Evolutionary conservation across 1,140 invertebrate genomes (phyloP).

Genomic region (Tachypleus tridentatus): DNA sequence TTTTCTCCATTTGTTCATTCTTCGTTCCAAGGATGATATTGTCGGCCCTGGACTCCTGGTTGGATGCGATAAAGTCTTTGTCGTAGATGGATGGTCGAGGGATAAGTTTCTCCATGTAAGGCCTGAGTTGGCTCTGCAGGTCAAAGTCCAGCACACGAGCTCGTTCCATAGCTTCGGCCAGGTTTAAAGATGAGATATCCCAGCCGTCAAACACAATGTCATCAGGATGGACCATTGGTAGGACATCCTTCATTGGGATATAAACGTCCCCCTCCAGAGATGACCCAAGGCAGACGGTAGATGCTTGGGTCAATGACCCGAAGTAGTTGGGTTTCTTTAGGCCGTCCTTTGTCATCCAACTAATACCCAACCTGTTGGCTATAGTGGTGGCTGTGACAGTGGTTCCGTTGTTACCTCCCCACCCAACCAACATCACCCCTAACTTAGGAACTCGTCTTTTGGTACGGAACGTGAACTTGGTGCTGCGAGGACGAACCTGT

Average conservation of each 20-base stretch:
- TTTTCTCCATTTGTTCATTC: constrained; percentile 46
- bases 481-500: constrained; percentile 29
- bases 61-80: constrained; percentile 89
- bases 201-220: constrained; percentile 85
- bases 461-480: constrained; percentile 41
- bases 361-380: constrained; percentile 67
- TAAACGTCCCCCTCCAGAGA: constrained; percentile 54
- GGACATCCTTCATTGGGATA: constrained; percentile 62
- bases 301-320: constrained; percentile 80
- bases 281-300: constrained; percentile 68
- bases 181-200: constrained; percentile 79
- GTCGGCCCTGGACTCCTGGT: constrained; percentile 75
- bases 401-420: constrained; percentile 91
- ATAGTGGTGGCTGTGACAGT: constrained; percentile 83
- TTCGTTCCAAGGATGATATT: constrained; percentile 65
- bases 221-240: constrained; percentile 84
- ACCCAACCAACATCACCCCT: constrained; percentile 89
- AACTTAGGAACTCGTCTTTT: constrained; percentile 51
- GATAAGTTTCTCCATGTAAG: constrained; percentile 55
- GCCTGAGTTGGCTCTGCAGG: constrained; percentile 39
- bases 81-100: constrained; percentile 78
- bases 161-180: constrained; percentile 72
- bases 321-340: constrained; percentile 67
- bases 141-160: constrained; percentile 50
- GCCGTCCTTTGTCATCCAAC: constrained; percentile 74